Evolutionary conservation across 30 jellyfish, hydroid and myxozoan genomes (phyloP).

Genomic region (Cassiopea andromeda): DNA sequence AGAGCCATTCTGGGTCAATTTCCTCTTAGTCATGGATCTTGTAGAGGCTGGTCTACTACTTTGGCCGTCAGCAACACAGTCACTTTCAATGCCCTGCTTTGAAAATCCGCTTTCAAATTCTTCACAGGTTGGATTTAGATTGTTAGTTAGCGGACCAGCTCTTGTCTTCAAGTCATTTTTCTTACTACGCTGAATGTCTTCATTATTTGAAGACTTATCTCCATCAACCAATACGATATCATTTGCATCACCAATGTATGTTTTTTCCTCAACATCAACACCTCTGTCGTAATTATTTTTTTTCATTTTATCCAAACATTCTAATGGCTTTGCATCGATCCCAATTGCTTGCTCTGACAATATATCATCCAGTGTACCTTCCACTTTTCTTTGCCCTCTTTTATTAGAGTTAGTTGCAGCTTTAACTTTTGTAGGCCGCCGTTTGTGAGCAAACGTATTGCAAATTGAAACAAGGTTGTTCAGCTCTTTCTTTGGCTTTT

Average conservation of each 20-base stretch:
- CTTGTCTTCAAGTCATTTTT: neutral
- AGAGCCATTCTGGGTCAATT: neutral
- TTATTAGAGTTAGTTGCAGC: neutral
- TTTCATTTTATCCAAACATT: neutral
- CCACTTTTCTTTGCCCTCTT: no score
- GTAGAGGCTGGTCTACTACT: neutral
- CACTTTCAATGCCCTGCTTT: neutral
- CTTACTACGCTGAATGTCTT: neutral
- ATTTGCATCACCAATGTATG: neutral
- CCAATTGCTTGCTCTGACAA: neutral
- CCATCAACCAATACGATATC: neutral
- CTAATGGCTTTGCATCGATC: neutral
- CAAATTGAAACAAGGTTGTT: neutral
- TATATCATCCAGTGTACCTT: neutral
- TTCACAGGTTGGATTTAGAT: neutral
- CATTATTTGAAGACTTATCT: neutral
- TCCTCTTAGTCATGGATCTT: neutral
- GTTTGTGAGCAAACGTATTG: conserved; percentile 3
- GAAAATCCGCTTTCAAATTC: neutral
- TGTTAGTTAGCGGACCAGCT: neutral
- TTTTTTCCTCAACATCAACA: neutral
- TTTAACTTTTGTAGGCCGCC: neutral
- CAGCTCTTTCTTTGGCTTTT: neutral
- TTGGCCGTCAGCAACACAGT: neutral
- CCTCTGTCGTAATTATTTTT: neutral